Base-by-base conservation (phyloP, 2,113 vertebrate species). In the Choloepus hoffmanni region DNA sequence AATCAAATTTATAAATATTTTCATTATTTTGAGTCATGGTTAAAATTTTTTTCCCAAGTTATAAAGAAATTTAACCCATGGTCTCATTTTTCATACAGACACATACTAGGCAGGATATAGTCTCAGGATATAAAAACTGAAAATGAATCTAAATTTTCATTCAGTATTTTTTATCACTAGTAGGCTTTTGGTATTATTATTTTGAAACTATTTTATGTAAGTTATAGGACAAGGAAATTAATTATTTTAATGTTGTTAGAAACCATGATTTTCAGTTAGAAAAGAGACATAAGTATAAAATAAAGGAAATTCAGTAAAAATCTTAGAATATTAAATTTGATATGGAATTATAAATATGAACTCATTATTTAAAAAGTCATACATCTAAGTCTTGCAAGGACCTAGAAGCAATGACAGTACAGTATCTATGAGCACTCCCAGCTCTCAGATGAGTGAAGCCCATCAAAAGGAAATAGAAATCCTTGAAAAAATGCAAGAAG, bases 1-100 rank as follows among this genome's bases (percentile, higher is more conserved):
- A 81, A 86, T 86, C 9, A 86, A 92, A 89, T 58, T 76, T 77
- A 81, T 62, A 30, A 77, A 82, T 65, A 96, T 87, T 96, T 94
- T 84, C 63, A 73, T 84, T 14, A 86, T 83, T 79, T 92, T 70
- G 14, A 89, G 50, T 81, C 60, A 65, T 50, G 36, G 67, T 63
- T 95, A 86, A 62, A 90, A 94, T 40, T 16, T 1, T 72, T 84
- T 60, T 93, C 48, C 83, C 48, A 84, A n/a, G 16, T 50, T 67
- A 53, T 87, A 94, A 95, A 87, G 33, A 40, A 84, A 93, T n/a
- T 90, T 62, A 79, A 77, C 12, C 15, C 13, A 36, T 77, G 28
- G 5, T 33, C 79, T 85, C 21, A 63, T 45, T 83, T 93, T 68
- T 90, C 15, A 85, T 1, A n/a, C 24, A 53, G 19, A 58, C 3